Percentiles rank a stretch among this genome's conserved stretches.
Conservation (phyloP, 1,140 invertebrate genomes). For the Euwallacea fornicatus region DNA sequence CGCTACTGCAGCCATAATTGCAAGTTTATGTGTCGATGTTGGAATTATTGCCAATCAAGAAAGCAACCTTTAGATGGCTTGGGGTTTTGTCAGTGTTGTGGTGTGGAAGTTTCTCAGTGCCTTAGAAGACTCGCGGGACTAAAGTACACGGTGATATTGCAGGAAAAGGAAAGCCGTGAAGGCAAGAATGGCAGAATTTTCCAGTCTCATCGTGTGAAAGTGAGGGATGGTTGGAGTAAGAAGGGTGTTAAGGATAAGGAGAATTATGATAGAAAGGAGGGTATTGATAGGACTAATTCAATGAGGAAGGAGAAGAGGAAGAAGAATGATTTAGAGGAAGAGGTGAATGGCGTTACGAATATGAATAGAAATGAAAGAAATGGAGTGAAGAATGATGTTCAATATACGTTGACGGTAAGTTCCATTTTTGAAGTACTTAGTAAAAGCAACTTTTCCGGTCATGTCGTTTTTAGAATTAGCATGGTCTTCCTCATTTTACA, state of each 20-base stretch:
- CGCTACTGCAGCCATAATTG: slow-evolving; percentile 10
- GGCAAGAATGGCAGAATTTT: slow-evolving; percentile 4
- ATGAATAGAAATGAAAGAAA: neutral
- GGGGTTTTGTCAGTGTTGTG: neutral
- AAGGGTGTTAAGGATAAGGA: slow-evolving; percentile 40
- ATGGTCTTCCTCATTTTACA: too few species aligned
- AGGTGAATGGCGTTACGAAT: too few species aligned
- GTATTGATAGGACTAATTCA: neutral
- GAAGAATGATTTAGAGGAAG: neutral
- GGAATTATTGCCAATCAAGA: slow-evolving; percentile 26
- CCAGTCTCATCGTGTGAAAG: slow-evolving; percentile 37
- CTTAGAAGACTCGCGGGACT: slow-evolving; percentile 23
- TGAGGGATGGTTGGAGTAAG: slow-evolving; percentile 29
- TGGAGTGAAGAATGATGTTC: neutral
- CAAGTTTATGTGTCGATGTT: neutral
- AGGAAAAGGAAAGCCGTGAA: slow-evolving; percentile 23
- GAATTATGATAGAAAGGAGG: slow-evolving; percentile 34
- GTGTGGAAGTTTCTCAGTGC: too few species aligned
- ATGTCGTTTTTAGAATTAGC: too few species aligned
- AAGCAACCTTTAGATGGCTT: neutral
- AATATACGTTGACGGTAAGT: slow-evolving; percentile 21
- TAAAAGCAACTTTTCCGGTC: too few species aligned
- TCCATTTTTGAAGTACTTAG: too few species aligned
- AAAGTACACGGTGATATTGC: slow-evolving; percentile 44
- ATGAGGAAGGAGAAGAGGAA: neutral